Base-by-base conservation (phyloP, 1,140 invertebrate genomes). In the Dryas iulia region DNA sequence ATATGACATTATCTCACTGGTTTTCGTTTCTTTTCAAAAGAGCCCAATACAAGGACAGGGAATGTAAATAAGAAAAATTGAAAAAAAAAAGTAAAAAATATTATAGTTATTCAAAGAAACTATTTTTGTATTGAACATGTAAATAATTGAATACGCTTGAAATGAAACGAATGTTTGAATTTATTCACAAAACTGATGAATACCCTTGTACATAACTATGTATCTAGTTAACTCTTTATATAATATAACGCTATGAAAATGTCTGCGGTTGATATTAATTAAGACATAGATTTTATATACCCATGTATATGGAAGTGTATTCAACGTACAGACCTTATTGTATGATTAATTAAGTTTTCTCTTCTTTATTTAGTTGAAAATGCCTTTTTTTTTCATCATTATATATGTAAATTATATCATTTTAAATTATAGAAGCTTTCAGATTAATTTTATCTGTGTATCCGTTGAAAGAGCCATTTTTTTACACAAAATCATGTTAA, bases 61-160 rank as follows among this genome's bases (percentile, higher is more conserved):
- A 58, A 28, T 58, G 30, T 58, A 58, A 26, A 58, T 58, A 58
- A 58, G 28, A 58, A 28, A 57, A 58, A 28, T 35, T 23, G n/a
- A 30, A 47, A 35, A 30, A 58, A 58, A 58, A 28, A 57, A 58
- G 18, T 35, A 33, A 23, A 30, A 47, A 35, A 30, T 35, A n/a
- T 23, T 3, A 60, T 31, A 39, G 21, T 35, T 60, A 35, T 60
- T 33, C 26, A 65, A 65, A 63, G 2, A 26, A 30, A 58, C n/a
- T 58, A 14, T 26, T 58, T 58, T 30, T 14, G 56, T 26, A 58
- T 30, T 8, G 56, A 30, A 58, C 30, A 30, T 58, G 31, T 60
- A 60, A 60, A 60, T 31, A 60, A 39, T 47, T 18, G 21, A 47
- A 47, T 47, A 47, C 39, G 39, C 39, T 47, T 47, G 39, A 18